Evolutionary conservation across 1,140 invertebrate species (phyloP).

Genomic region (Brachionus paranguensis): DNA sequence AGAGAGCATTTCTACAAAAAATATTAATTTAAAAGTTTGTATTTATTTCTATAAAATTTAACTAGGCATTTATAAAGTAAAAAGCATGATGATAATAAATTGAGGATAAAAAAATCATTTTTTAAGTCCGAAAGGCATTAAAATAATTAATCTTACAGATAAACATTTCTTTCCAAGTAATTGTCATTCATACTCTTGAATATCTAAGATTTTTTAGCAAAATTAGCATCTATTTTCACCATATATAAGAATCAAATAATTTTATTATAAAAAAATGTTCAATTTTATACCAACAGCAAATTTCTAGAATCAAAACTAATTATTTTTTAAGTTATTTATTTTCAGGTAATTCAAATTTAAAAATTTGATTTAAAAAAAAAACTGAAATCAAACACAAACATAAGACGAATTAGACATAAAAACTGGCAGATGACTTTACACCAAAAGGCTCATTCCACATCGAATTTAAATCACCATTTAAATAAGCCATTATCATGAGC

Average conservation of each 20-base stretch:
- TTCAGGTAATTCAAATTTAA: not conserved
- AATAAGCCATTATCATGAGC: conserved; percentile 88
- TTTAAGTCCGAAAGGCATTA: not conserved
- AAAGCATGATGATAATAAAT: no score
- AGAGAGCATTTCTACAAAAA: no score
- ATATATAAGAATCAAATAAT: not conserved
- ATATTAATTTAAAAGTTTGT: no score
- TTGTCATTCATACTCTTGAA: not conserved
- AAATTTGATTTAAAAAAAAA: not conserved
- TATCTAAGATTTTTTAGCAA: not conserved
- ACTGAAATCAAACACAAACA: not conserved
- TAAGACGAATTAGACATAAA: not conserved
- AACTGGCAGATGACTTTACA: not conserved
- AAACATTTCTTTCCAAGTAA: not conserved
- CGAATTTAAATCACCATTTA: conserved; percentile 81
- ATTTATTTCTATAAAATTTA: no score
- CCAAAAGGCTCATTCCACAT: conserved; percentile 94
- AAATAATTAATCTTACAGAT: not conserved
- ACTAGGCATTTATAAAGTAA: no score
- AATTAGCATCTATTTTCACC: not conserved
- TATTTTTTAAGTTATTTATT: not conserved
- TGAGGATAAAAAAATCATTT: not conserved
- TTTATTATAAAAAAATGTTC: not conserved
- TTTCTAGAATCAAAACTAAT: not conserved
- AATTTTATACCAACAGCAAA: not conserved